Evolutionary conservation across 2,888 invertebrate species (phyloP).

Genomic region (Azorinus chamasolen): DNA sequence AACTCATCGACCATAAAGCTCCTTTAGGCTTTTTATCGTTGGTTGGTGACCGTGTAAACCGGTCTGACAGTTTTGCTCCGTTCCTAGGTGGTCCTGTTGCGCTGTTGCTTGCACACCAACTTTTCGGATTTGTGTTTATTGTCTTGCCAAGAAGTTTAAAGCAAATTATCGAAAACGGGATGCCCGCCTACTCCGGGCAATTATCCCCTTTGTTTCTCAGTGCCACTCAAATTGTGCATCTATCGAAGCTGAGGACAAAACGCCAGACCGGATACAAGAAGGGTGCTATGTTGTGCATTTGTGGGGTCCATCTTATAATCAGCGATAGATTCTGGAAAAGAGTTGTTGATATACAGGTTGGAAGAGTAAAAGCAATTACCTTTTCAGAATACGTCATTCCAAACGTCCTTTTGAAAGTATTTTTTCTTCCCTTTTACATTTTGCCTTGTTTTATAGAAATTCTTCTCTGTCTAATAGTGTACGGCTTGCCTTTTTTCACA

Average conservation of each 20-base stretch:
- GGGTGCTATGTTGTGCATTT: conserved; percentile 22
- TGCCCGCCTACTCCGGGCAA: no score
- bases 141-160: conserved; percentile 38
- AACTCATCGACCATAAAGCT: conserved; percentile 14
- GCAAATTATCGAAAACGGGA: conserved; percentile 35
- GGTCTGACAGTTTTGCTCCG: conserved; percentile 26
- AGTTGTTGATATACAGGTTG: conserved; percentile 25
- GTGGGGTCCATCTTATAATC: conserved; percentile 42
- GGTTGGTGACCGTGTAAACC: conserved; percentile 17
- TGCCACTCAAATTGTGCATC: conserved; percentile 18
- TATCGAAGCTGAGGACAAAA: conserved; percentile 15
- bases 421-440: conserved; percentile 19
- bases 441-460: conserved; percentile 32
- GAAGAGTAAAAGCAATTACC: no score
- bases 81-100: conserved; percentile 29
- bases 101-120: conserved; percentile 17
- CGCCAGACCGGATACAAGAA: conserved; percentile 31
- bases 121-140: conserved; percentile 23
- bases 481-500: conserved; percentile 32
- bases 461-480: conserved; percentile 23
- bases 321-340: conserved; percentile 35
- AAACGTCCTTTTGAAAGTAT: no score
- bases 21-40: conserved; percentile 42
- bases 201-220: conserved; percentile 41
- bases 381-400: no score